A percentile compares a stretch with the other conserved stretches of the same genome.
Evolutionary conservation across 2,113 vertebrate genomes (phyloP).

Genomic region (Triplophysa rosa): DNA sequence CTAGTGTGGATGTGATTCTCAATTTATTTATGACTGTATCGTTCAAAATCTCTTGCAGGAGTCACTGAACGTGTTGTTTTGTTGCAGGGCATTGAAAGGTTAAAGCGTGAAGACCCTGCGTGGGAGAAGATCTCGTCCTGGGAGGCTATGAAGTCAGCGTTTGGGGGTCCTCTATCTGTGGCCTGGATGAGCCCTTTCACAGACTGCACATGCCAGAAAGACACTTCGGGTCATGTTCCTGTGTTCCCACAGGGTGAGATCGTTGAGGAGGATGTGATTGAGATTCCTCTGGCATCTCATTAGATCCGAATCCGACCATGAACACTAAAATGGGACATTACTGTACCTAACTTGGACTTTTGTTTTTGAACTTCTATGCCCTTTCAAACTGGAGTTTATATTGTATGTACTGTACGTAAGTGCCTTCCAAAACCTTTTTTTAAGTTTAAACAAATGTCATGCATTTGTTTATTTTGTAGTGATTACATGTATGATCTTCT

Average conservation of each 20-base stretch:
- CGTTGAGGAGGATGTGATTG: constrained; percentile 75
- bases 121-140: constrained; percentile 79
- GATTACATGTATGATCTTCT: too few species aligned
- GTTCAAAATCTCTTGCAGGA: not conserved
- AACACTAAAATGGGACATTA: not conserved
- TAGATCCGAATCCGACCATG: not conserved
- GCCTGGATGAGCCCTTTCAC: constrained; percentile 89
- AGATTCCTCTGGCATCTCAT: constrained; percentile 67
- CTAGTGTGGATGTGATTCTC: constrained; percentile 1
- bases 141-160: constrained; percentile 80
- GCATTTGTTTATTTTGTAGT: not conserved
- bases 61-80: constrained; percentile 22
- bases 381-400: not conserved
- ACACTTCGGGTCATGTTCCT: not conserved
- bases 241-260: constrained; percentile 69
- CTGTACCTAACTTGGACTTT: too few species aligned
- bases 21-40: not conserved
- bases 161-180: constrained; percentile 81
- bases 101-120: constrained; percentile 84
- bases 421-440: constrained; percentile 14
- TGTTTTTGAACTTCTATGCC: not conserved
- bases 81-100: constrained; percentile 89
- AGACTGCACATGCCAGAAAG: constrained; percentile 66
- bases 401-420: not conserved
- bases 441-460: not conserved